Evolutionary conservation across 2,888 invertebrate species (phyloP), one percentile per base, ranked within the genome.

Genomic region (Abrostola tripartita): DNA sequence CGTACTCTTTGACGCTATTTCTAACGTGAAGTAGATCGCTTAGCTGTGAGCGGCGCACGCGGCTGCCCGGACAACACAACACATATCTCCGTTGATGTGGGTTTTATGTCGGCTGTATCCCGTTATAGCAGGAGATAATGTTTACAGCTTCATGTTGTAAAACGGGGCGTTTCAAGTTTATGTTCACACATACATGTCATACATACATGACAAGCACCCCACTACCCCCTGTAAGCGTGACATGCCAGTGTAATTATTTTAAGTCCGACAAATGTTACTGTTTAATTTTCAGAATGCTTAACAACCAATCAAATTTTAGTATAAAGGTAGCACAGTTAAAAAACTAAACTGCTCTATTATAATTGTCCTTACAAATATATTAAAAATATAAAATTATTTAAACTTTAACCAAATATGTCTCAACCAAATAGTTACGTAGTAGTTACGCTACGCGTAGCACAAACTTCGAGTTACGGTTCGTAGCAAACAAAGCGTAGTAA

Each of bases 401-500:
- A 6, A 36, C 36, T 35, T 5, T 0, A 35, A 5, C 2, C 1
- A 49, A 49, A 49, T 10, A 9, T 49, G 5, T 35, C 7, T 44
- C 14, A 41, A 37, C 9, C 5, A 38, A 36, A 42, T 24, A 35
- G 37, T 63, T 62, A 1, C 12, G 58, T 51, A 36, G 11, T 10
- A 54, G 53, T 24, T 44, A 51, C 54, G 41, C 14, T 37, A 52
- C 51, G 54, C 57, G 64, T 59, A 71, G 67, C 37, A 44, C 40
- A 12, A 41, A 50, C 49, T 10, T 44, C 42, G 14, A 37, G 59
- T 76, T 72, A 76, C 66, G 76, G 38, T 52, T 59, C 72, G 52
- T 55, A 54, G 54, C 40, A 37, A 51, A 38, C 53, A 37, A 6
- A 42, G 56, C 59, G 59, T 55, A 61, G 57, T 40, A 40, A 14